Evolutionary conservation across 2,797 vertebrate species (phyloP), one percentile per base, ranked within the genome.

Genomic region (Muraenolepis orangiensis): DNA sequence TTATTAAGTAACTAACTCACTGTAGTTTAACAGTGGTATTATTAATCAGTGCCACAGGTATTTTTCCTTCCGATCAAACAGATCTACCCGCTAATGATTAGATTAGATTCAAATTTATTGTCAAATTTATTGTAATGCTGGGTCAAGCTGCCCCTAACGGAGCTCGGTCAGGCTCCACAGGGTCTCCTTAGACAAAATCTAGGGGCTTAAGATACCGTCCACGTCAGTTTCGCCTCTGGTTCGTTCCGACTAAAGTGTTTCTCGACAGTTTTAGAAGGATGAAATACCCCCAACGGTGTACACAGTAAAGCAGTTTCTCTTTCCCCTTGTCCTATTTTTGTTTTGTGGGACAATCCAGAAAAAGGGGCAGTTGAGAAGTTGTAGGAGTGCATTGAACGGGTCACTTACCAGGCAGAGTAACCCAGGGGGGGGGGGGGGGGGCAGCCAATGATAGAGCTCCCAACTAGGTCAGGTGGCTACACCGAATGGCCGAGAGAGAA

Each of bases 241-340:
- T 74, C 42, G 82, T 86, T 86, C 86, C 86, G 87, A 91, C 88
- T 92, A 92, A 94, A 91, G 91, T 92, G 81, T 80, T 81, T 68
- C 82, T 46, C 10, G 10, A 3, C 23, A 3, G 71, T 67, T 80
- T 84, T 81, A 80, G 79, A 80, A 80, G 79, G 82, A 83, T 84
- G 76, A 13, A 81, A 34, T 83, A 72, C 91, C 91, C 90, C 89
- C 70, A 73, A 81, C 78, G 86, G 79, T 20, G 31, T 40, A 0
- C 77, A 71, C 73, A 76, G 70, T 77, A 77, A 72, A 38, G 78
- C 82, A 82, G 68, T 77, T 84, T 69, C 86, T 77, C 51, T 80
- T 81, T 87, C 81, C 88, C 89, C 86, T 87, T 89, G 91, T 74
- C 89, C 92, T 86, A 91, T 84, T 93, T 93, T 77, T 70, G 20